Evolutionary conservation across 2,888 invertebrate species (phyloP).

Genomic region (Tiphia femorata): DNA sequence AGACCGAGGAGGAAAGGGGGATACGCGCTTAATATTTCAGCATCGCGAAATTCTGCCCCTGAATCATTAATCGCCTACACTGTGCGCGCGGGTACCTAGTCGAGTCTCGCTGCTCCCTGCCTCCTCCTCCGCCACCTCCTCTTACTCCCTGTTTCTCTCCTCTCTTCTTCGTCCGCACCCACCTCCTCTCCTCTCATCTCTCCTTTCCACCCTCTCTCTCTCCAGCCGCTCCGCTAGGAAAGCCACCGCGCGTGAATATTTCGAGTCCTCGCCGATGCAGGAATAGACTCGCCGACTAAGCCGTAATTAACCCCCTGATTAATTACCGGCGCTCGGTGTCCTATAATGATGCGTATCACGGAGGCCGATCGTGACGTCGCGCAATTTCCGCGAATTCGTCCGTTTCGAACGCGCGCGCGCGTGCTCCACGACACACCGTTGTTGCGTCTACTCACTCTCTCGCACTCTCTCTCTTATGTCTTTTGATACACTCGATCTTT

Average conservation of each 20-base stretch:
- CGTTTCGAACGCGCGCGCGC: background rate
- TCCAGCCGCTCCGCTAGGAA: conserved; percentile 27
- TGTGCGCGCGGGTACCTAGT: conserved; percentile 46
- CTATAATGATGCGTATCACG: conserved; percentile 15
- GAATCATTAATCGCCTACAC: conserved; percentile 60
- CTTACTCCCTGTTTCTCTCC: conserved; percentile 10
- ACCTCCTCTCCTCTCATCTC: background rate
- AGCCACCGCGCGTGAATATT: conserved; percentile 41
- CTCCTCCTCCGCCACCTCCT: conserved; percentile 4
- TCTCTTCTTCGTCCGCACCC: conserved; percentile 8
- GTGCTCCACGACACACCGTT: too few relatives aligned
- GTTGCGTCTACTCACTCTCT: too few relatives aligned
- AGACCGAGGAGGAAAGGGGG: conserved; percentile 48
- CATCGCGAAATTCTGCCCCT: conserved; percentile 62
- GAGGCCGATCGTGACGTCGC: conserved; percentile 7
- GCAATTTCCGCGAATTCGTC: conserved; percentile 10
- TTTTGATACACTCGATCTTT: background rate
- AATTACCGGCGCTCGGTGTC: conserved; percentile 28
- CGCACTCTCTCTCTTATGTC: background rate
- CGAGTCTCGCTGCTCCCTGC: conserved; percentile 31
- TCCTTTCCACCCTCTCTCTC: conserved; percentile 10
- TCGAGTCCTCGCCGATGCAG: conserved; percentile 33
- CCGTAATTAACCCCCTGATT: conserved; percentile 43
- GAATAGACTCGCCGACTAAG: conserved; percentile 39
- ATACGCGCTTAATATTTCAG: conserved; percentile 63